These are phyloP conservation scores for Megaleporinus macrocephalus DNA, from an alignment of 2,113 vertebrate species.

Conservation along the genomic window DNA sequence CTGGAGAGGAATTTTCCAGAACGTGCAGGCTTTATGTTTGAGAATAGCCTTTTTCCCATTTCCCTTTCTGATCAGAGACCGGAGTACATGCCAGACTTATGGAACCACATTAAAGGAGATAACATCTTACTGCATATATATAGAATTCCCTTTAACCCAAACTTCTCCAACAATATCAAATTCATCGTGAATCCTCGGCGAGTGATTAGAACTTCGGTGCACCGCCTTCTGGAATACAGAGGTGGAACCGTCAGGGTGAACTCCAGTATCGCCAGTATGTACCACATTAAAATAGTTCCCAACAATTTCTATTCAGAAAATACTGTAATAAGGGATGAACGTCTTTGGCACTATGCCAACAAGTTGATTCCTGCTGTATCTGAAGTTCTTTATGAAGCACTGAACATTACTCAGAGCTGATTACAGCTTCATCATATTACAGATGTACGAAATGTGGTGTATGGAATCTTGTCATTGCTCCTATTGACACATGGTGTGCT, in stretches of 20 bases:
- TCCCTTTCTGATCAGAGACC: fast-evolving
- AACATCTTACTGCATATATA: slow-evolving; percentile 74
- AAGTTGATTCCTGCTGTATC: slow-evolving; percentile 41
- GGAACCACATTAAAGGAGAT: slow-evolving; percentile 61
- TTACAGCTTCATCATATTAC: too few relatives aligned
- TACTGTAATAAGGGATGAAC: slow-evolving; percentile 39
- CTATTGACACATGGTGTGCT: too few relatives aligned
- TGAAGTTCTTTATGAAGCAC: too few relatives aligned
- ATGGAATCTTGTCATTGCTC: too few relatives aligned
- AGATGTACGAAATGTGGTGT: too few relatives aligned
- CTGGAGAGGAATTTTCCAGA: slow-evolving; percentile 59
- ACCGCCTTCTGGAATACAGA: slow-evolving; percentile 39
- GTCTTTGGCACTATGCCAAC: slow-evolving; percentile 43
- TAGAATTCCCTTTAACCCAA: slow-evolving; percentile 38
- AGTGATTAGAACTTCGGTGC: slow-evolving; percentile 52
- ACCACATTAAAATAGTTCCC: slow-evolving; percentile 47
- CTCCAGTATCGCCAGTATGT: slow-evolving; percentile 49
- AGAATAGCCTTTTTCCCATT: slow-evolving; percentile 74
- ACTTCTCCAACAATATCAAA: slow-evolving; percentile 38
- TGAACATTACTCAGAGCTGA: too few relatives aligned
- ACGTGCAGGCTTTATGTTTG: slow-evolving; percentile 67
- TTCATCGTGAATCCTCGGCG: slow-evolving; percentile 64
- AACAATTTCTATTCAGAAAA: too few relatives aligned
- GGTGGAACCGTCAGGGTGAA: not conserved
- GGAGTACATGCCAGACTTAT: slow-evolving; percentile 32